Evolutionary conservation across 2,113 vertebrate genomes (phyloP).

Genomic region (Agapornis roseicollis): DNA sequence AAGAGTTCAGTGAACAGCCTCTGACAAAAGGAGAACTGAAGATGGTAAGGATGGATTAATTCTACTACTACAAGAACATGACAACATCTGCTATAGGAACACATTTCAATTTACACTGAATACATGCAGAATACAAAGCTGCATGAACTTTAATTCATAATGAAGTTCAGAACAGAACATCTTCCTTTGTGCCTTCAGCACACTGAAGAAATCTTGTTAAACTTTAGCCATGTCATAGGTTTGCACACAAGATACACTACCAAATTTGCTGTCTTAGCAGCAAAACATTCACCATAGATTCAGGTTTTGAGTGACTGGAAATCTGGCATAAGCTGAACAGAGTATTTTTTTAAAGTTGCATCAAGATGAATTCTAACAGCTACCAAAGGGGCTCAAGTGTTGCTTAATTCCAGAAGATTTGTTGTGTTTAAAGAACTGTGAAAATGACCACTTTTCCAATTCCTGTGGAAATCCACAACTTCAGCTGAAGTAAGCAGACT

Average conservation of each 20-base stretch:
- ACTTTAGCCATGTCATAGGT: background rate
- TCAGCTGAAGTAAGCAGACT: background rate
- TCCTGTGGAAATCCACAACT: background rate
- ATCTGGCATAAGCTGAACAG: background rate
- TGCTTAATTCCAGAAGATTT: background rate
- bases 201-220: background rate
- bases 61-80: background rate
- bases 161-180: background rate
- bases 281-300: background rate
- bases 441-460: background rate
- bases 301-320: background rate
- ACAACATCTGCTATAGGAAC: background rate
- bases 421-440: background rate
- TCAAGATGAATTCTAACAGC: background rate
- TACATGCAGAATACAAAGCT: background rate
- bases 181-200: accelerated
- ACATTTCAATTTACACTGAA: background rate
- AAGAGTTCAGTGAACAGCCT: background rate
- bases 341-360: background rate
- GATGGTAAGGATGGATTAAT: background rate
- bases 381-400: background rate
- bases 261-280: background rate
- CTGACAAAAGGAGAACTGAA: background rate
- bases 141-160: background rate
- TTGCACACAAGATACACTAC: accelerated